Conservation (phyloP, 2,797 vertebrate genomes). For the Sylvilagus floridanus region DNA sequence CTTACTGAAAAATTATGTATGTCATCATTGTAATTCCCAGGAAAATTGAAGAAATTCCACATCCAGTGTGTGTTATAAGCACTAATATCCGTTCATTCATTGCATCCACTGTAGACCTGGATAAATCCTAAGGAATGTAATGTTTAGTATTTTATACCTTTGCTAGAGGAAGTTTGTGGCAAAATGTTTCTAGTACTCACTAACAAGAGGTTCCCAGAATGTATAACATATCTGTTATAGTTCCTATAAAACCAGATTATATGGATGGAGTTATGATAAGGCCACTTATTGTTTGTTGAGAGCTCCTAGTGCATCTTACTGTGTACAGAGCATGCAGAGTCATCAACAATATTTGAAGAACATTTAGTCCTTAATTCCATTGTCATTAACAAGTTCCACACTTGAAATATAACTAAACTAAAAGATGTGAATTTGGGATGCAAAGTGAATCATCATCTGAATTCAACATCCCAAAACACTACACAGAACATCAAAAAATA, state of each 20-base stretch:
- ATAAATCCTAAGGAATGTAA: constrained; percentile 89
- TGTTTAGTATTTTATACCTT: constrained; percentile 44
- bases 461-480: constrained; percentile 24
- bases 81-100: constrained; percentile 88
- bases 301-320: constrained; percentile 25
- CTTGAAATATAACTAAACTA: constrained; percentile 68
- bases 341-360: constrained; percentile 52
- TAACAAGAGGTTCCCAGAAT: neutral
- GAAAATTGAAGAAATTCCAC: constrained; percentile 93
- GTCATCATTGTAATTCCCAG: constrained; percentile 92
- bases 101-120: constrained; percentile 80
- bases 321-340: constrained; percentile 23
- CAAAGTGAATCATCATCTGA: constrained; percentile 68
- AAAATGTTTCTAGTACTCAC: constrained; percentile 24
- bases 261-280: neutral
- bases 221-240: neutral
- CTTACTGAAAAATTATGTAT: constrained; percentile 93
- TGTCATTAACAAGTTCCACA: constrained; percentile 69
- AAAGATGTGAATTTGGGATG: constrained; percentile 68
- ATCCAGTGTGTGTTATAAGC: constrained; percentile 91
- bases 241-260: neutral
- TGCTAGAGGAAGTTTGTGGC: neutral
- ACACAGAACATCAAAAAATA: constrained; percentile 51
- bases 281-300: neutral
- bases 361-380: constrained; percentile 66